Conservation (phyloP, 2,888 invertebrate species). For the Brenthis hecate region DNA sequence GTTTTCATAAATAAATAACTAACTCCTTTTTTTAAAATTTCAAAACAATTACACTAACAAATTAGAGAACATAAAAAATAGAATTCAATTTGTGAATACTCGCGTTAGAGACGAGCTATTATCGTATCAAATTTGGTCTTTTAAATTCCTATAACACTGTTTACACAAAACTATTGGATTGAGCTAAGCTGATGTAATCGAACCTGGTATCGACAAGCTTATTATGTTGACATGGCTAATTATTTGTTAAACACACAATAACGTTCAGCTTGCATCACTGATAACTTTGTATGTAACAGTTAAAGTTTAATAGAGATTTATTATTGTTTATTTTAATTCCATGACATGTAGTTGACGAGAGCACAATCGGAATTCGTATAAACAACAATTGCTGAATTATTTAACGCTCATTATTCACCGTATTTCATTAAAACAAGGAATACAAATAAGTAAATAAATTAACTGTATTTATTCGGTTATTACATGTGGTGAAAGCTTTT, state of each 20-base stretch:
- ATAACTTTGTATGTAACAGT: background rate
- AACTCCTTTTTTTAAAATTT: no score
- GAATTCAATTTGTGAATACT: no score
- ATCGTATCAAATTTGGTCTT: background rate
- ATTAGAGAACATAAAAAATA: no score
- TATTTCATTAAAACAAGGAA: constrained; percentile 15
- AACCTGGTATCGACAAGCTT: background rate
- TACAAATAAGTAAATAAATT: constrained; percentile 29
- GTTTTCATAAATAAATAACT: no score
- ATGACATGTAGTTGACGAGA: constrained; percentile 11
- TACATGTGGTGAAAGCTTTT: constrained; percentile 11
- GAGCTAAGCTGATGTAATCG: background rate
- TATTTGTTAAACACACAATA: background rate
- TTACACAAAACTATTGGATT: background rate
- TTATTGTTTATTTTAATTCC: constrained; percentile 19
- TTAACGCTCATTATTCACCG: constrained; percentile 16
- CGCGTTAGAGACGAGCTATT: no score
- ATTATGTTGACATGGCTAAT: background rate
- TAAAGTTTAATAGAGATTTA: constrained; percentile 18
- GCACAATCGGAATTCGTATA: constrained; percentile 21
- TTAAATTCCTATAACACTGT: background rate
- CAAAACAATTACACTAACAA: no score
- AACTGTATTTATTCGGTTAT: constrained; percentile 18
- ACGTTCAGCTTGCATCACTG: background rate
- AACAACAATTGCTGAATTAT: constrained; percentile 19